Evolutionary conservation across 64 coral and sea anemone genomes (phyloP), one percentile per base, ranked within the genome.

Genomic region (Trachythela sp.): DNA sequence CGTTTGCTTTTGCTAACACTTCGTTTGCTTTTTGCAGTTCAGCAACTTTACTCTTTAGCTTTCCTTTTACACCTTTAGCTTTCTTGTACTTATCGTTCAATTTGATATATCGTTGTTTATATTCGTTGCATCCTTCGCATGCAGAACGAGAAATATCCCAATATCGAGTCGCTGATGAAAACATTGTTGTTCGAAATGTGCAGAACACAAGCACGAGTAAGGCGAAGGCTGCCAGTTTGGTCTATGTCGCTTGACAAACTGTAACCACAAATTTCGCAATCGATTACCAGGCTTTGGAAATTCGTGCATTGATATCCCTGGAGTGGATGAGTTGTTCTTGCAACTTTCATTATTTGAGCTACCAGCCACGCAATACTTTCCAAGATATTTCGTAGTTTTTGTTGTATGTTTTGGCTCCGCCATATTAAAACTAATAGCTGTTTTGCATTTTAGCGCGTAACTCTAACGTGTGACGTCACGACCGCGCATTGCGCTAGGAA

Each of bases 341-440:
- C 68, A 72, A 72, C 68, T 72, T 35, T 72, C 68, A 26, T 72
- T 27, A 26, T 72, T 72, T 22, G 68, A 26, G 10, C 68, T 26
- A 4, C 68, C 68, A 72, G 68, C 68, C 17, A 72, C 24, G 68
- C 68, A 72, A 72, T 72, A 72, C 68, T 52, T 52, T 52, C 49
- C 49, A 15, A 52, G 22, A 15, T 52, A 20, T 52, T 52, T 52
- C 49, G 49, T 15, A 49, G 49, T 52, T 52, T 52, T 52, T 20
- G 49, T 52, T 52, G 13, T 15, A 52, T 20, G 49, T 20, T 52
- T 52, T 20, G 22, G 22, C 22, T 20, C 22, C 49, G 49, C 49
- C 20, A 15, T 10, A 52, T 52, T 52, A 10, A 10, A 10, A 15
- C 20, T 1, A 52, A 15, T 20, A 20, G 49, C 49, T 20, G 20